A percentile compares a stretch with the other conserved stretches of the same genome.
Conservation (phyloP, 2,888 invertebrate genomes). For the Griposia aprilina region DNA sequence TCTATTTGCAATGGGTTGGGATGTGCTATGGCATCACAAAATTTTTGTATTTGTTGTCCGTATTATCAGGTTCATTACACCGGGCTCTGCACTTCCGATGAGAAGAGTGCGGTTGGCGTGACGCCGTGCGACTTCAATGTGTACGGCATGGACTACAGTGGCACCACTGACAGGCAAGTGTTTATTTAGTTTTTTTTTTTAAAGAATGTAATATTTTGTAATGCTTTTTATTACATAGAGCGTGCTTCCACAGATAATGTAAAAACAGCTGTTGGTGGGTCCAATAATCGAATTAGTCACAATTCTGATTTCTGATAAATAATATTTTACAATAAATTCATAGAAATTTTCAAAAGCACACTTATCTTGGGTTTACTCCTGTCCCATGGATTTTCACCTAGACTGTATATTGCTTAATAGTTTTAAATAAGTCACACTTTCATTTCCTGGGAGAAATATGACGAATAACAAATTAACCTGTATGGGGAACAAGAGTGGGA, state of each 20-base stretch:
- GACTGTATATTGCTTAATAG: too few species aligned
- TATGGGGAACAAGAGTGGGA: too few species aligned
- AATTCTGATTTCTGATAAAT: too few species aligned
- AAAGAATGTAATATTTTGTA: not conserved
- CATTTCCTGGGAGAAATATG: too few species aligned
- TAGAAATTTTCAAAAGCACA: too few species aligned
- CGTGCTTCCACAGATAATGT: not conserved
- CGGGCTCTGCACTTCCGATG: conserved; percentile 48
- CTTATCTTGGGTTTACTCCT: too few species aligned
- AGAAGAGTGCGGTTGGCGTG: conserved; percentile 12
- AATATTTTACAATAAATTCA: too few species aligned
- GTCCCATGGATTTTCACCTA: too few species aligned
- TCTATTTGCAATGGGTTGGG: not conserved
- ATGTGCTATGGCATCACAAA: not conserved
- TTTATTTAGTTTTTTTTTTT: too few species aligned
- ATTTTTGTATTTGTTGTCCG: not conserved
- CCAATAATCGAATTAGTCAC: not conserved
- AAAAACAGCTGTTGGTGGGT: not conserved
- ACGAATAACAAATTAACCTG: too few species aligned
- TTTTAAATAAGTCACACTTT: too few species aligned
- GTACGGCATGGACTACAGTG: conserved; percentile 80
- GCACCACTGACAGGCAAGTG: conserved; percentile 66
- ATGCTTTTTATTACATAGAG: not conserved
- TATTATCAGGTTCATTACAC: conserved; percentile 74
- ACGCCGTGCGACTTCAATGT: conserved; percentile 13